These are phyloP conservation scores for Leucosticte australis DNA, from an alignment of 2,113 vertebrate genomes.

Conservation along the genomic window DNA sequence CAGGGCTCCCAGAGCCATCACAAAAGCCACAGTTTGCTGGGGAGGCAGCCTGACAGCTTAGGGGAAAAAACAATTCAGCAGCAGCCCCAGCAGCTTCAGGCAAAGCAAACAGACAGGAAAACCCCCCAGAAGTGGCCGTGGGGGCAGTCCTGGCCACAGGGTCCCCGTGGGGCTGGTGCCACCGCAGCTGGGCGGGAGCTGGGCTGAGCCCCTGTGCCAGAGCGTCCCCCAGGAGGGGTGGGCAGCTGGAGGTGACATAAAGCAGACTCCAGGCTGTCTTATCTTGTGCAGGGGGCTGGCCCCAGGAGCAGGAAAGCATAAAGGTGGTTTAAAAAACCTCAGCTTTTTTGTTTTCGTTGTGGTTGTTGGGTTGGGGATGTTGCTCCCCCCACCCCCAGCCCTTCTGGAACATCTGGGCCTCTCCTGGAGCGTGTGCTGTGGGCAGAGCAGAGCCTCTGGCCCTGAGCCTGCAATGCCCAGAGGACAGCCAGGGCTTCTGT, in stretches of 20 bases:
- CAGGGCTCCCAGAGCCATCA: fast-evolving
- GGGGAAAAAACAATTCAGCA: not conserved
- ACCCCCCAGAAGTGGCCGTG: fast-evolving
- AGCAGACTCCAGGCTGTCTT: constrained; percentile 26
- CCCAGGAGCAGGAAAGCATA: not conserved
- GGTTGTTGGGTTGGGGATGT: not conserved
- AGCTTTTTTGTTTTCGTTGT: not conserved
- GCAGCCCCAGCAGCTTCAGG: not conserved
- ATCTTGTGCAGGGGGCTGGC: not conserved
- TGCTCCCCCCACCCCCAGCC: fast-evolving
- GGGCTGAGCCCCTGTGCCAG: not conserved
- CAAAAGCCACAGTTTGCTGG: not conserved
- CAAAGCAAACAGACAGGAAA: not conserved
- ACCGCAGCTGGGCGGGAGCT: not conserved
- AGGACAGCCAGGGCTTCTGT: not conserved
- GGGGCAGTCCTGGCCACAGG: not conserved
- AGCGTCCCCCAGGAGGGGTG: not conserved
- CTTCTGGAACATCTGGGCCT: not conserved
- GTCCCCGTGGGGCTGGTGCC: not conserved
- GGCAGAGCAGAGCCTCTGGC: constrained; percentile 5
- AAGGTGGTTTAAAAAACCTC: constrained; percentile 32
- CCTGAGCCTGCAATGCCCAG: constrained; percentile 21
- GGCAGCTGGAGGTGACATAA: constrained; percentile 32
- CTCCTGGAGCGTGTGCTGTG: not conserved
- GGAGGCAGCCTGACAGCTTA: not conserved